Evolutionary conservation across 2,797 vertebrate species (phyloP), one percentile per base, ranked within the genome.

Genomic region (Trachurus trachurus): DNA sequence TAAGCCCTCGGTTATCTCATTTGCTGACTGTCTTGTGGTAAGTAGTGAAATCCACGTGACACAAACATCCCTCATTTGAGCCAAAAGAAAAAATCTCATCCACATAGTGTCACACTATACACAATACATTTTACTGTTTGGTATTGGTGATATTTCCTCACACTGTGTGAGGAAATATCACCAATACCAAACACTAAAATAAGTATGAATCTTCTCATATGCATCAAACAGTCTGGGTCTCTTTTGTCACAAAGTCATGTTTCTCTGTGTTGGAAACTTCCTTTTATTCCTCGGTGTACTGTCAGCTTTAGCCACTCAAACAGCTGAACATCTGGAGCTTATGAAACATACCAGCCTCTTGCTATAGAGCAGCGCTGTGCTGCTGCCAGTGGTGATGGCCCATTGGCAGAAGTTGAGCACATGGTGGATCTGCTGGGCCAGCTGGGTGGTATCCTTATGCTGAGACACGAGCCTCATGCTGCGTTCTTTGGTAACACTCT

Each of bases 341-440:
- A 21, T n/a, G 16, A 64, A 71, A 86, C 97, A 90, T 92, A 99
- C 98, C 97, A 98, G 95, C 22, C 98, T 96, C 79, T 99, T 99
- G 95, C 98, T 99, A 91, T 99, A 99, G 1, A 99, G 96, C 71
- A 99, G 92, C 0, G 98, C 98, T 0, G 98, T 99, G 92, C 97
- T 99, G 95, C 98, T 99, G 84, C 98, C 98, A 17, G 97, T 97
- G 2, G 94, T 95, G 82, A 99, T 98, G 37, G 98, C 98, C 97
- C 97, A 99, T 40, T 98, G 97, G 21, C 98, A 98, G 64, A 99
- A 99, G 89, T 96, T 97, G 93, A 99, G 97, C 37, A 99, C 98
- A 13, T 99, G 98, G 84, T 98, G 95, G 94, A 99, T 98, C 90
- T 99, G 98, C 62, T 97, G 95, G 0, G 97, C 98, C 70, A 99